Evolutionary conservation across 1,140 invertebrate genomes (phyloP).

Genomic region (Halyomorpha halys): DNA sequence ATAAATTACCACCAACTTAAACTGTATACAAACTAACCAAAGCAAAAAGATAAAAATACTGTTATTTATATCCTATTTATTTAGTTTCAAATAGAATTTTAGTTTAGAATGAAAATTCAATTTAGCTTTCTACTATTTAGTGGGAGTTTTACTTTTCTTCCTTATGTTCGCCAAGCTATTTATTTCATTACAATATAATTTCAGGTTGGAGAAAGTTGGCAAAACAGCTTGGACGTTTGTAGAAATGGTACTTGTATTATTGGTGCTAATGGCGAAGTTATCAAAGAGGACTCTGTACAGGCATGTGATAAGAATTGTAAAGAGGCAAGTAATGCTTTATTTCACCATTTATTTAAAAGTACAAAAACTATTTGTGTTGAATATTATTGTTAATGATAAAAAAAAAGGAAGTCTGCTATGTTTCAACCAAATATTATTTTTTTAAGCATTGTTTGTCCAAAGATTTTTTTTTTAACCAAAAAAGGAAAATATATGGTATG

Average conservation of each 20-base stretch:
- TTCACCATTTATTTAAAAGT: background rate
- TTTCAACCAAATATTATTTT: background rate
- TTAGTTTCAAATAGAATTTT: background rate
- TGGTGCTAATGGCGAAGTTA: conserved; percentile 37
- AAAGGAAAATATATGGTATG: no score
- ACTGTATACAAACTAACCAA: no score
- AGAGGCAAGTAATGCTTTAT: conserved; percentile 22
- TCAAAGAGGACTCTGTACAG: conserved; percentile 36
- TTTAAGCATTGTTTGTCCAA: background rate
- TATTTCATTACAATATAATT: conserved; percentile 12
- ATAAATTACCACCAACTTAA: no score
- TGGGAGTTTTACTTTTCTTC: no score
- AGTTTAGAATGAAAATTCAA: background rate
- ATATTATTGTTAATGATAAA: no score
- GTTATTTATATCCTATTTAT: background rate
- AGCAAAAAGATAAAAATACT: background rate
- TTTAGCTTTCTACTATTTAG: no score
- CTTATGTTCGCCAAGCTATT: no score
- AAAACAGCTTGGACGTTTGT: conserved; percentile 41
- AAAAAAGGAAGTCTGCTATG: no score
- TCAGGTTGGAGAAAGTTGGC: conserved; percentile 47
- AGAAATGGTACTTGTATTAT: conserved; percentile 41
- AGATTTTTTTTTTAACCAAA: no score
- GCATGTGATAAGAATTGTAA: conserved; percentile 35
- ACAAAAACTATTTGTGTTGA: no score